Evolutionary conservation across 2,113 vertebrate species (phyloP), one percentile per base, ranked within the genome.

Genomic region (Engystomops pustulosus): DNA sequence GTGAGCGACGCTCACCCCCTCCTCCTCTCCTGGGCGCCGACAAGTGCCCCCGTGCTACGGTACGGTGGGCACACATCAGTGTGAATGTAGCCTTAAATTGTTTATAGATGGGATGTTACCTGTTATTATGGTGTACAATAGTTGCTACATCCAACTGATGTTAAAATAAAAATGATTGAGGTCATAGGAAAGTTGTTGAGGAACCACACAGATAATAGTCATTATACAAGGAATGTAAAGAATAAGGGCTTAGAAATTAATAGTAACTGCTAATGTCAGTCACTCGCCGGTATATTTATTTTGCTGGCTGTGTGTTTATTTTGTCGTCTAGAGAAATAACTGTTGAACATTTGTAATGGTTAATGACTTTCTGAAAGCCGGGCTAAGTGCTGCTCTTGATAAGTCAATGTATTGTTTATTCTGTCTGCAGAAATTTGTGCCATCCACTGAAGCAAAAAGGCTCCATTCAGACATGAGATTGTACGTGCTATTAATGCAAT

Each of bases 391-490:
- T 27, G 44, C 23, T 67, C 62, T 74, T 74, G n/a, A 77, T 58
- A 41, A 78, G 55, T 78, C 75, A 14, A 49, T 41, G 53, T 17
- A 25, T 60, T 78, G 75, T 58, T 78, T 78, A 60, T 60, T 78
- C 75, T 78, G 32, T 60, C 49, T 78, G 75, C 11, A 58, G 75
- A 58, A 53, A 78, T 78, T 17, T 78, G 51, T 34, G 32, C 51
- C 75, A 41, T 78, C 34, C 32, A 38, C 32, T 36, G 32, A 25
- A 77, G 34, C 23, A 18, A 77, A 77, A 58, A 17, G 20, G 23
- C 15, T 41, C 41, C 75, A 34, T 58, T 23, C 51, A 78, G 75
- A 10, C 20, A 25, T 76, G 4, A 6, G 32, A 30, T 11, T 18
- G 17, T 74, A 49, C 27, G 4, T 18, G 17, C 6, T 7, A 45